Conservation (phyloP, 2,797 vertebrate species). For the Gephyroberyx darwinii region DNA sequence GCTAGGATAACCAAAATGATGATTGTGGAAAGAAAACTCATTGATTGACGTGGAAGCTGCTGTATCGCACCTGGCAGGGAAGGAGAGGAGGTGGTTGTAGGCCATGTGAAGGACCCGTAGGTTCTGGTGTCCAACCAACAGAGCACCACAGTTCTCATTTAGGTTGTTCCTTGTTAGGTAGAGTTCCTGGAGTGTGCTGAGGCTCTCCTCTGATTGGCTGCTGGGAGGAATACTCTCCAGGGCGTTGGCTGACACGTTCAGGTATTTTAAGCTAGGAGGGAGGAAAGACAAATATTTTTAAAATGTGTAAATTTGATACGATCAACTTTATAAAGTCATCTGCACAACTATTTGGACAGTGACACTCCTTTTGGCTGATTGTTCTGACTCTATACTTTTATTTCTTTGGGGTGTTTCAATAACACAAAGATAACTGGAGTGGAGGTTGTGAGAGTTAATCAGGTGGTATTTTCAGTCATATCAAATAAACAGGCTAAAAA, state of each 20-base stretch:
- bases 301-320: neutral
- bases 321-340: neutral
- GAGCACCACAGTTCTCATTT: conserved; percentile 89
- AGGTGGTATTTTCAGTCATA: too few relatives aligned
- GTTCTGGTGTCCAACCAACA: conserved; percentile 89
- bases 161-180: conserved; percentile 92
- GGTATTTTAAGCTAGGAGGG: conserved; percentile 88
- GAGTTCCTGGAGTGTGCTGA: conserved; percentile 93
- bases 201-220: conserved; percentile 88
- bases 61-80: conserved; percentile 89
- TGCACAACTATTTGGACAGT: neutral
- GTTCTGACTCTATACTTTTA: too few relatives aligned
- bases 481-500: too few relatives aligned
- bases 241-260: conserved; percentile 93
- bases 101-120: conserved; percentile 92
- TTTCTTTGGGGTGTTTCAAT: too few relatives aligned
- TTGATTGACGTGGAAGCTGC: neutral
- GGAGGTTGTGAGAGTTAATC: too few relatives aligned
- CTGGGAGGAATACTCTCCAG: conserved; percentile 90
- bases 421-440: too few relatives aligned
- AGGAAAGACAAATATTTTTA: conserved; percentile 36
- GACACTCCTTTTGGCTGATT: too few relatives aligned
- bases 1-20: neutral
- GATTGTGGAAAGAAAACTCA: neutral
- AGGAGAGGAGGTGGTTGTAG: conserved; percentile 92